These are phyloP conservation scores for Orthosia incerta DNA, from an alignment of 2,888 invertebrate genomes.

Conservation along the genomic window DNA sequence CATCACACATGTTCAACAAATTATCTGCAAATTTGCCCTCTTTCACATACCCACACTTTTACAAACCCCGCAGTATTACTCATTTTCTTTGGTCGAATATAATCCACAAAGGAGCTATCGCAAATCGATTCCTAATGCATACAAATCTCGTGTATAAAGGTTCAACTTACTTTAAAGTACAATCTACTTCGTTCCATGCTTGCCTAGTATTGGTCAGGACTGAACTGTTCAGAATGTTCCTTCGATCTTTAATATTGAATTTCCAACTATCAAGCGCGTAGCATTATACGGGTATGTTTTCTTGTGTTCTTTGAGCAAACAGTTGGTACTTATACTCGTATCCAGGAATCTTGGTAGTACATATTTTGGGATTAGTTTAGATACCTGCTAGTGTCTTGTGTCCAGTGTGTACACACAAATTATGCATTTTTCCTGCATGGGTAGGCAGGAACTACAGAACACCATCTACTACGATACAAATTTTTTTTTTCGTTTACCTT, in stretches of 20 bases:
- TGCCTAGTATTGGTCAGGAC: not conserved
- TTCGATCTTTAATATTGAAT: constrained; percentile 1
- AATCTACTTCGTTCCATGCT: constrained; percentile 4
- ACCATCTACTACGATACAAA: not conserved
- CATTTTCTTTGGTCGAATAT: not conserved
- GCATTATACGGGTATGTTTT: not conserved
- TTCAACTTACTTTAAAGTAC: constrained; percentile 1
- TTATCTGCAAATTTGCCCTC: not conserved
- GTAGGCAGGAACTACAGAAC: not conserved
- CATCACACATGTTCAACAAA: not conserved
- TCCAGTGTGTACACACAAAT: not conserved
- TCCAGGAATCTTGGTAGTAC: no score
- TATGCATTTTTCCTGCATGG: not conserved
- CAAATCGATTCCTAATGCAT: constrained; percentile 33
- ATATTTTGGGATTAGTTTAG: no score
- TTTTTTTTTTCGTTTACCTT: not conserved
- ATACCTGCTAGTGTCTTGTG: not conserved
- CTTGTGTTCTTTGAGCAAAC: not conserved
- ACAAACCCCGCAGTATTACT: not conserved
- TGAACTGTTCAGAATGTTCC: constrained; percentile 5
- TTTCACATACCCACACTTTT: not conserved
- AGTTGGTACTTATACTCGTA: not conserved
- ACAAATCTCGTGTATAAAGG: not conserved
- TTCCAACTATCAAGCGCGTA: not conserved
- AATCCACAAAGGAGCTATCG: not conserved